Conservation (phyloP, 2,797 vertebrate genomes). For the Ambastaia sidthimunki region DNA sequence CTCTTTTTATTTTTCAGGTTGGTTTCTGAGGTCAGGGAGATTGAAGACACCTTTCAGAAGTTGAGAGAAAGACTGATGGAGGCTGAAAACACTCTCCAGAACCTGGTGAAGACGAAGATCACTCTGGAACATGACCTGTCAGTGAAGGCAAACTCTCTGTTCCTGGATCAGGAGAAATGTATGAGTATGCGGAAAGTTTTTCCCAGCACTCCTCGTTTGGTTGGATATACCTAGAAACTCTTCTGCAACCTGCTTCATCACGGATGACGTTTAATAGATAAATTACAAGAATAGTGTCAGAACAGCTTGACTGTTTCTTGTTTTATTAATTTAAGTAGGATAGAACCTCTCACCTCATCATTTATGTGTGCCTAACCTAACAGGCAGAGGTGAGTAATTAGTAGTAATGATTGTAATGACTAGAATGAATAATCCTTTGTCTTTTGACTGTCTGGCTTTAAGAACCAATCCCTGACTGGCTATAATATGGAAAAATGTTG, state of each 20-base stretch:
- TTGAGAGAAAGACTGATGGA: conserved; percentile 86
- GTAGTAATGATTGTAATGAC: conserved; percentile 2
- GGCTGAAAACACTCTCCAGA: conserved; percentile 85
- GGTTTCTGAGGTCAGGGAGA: conserved; percentile 85
- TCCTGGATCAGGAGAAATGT: conserved; percentile 94
- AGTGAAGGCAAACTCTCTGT: conserved; percentile 91
- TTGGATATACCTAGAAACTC: conserved; percentile 74
- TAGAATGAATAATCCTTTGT: neutral
- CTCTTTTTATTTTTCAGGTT: conserved; percentile 75
- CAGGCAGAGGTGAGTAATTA: neutral
- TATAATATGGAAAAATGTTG: neutral
- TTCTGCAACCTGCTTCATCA: neutral
- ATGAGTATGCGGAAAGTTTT: conserved; percentile 92
- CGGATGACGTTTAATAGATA: neutral
- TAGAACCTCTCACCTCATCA: neutral
- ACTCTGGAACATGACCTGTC: conserved; percentile 88
- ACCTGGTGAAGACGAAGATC: conserved; percentile 84
- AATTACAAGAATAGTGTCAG: neutral
- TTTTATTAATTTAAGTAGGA: conserved; percentile 1
- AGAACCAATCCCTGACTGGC: neutral
- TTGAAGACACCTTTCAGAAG: conserved; percentile 86
- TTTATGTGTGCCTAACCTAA: neutral
- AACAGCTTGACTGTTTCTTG: neutral
- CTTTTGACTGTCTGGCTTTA: neutral
- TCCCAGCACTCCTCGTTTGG: conserved; percentile 85